Conservation (phyloP, 2,797 vertebrate species). For the Acipenser ruthenus region DNA sequence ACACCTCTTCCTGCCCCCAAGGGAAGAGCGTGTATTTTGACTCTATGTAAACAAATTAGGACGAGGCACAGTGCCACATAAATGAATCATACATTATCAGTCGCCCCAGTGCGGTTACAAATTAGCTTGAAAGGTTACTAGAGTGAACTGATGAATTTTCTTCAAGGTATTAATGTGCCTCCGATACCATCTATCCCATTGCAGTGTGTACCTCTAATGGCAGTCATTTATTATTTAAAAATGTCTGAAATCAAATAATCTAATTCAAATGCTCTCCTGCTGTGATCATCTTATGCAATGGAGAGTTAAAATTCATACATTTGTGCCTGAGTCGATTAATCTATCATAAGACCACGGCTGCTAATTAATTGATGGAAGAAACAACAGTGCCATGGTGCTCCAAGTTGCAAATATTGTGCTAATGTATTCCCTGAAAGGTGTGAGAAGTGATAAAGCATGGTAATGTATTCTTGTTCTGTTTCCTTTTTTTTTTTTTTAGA, state of each 20-base stretch:
- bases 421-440: slow-evolving; percentile 22
- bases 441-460: slow-evolving; percentile 33
- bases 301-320: neutral
- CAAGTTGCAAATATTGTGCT: slow-evolving; percentile 12
- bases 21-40: too few relatives aligned
- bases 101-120: too few relatives aligned
- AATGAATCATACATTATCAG: too few relatives aligned
- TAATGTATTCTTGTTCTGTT: slow-evolving; percentile 27
- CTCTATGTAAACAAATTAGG: too few relatives aligned
- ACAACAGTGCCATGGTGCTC: slow-evolving; percentile 12
- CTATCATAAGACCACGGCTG: slow-evolving; percentile 3
- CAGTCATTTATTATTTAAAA: slow-evolving; percentile 11
- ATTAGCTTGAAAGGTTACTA: too few relatives aligned
- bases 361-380: slow-evolving; percentile 20
- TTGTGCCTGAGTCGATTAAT: slow-evolving; percentile 16
- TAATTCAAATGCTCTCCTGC: neutral
- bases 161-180: too few relatives aligned
- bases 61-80: too few relatives aligned
- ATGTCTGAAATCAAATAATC: slow-evolving; percentile 14
- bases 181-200: slow-evolving; percentile 1
- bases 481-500: slow-evolving; percentile 52
- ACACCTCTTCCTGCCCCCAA: too few relatives aligned
- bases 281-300: slow-evolving; percentile 1
- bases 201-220: slow-evolving; percentile 8
- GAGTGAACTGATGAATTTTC: too few relatives aligned